phyloP scores from a whole-genome alignment of 2,797 vertebrate species.

The Jordanella pulchra region DNA sequence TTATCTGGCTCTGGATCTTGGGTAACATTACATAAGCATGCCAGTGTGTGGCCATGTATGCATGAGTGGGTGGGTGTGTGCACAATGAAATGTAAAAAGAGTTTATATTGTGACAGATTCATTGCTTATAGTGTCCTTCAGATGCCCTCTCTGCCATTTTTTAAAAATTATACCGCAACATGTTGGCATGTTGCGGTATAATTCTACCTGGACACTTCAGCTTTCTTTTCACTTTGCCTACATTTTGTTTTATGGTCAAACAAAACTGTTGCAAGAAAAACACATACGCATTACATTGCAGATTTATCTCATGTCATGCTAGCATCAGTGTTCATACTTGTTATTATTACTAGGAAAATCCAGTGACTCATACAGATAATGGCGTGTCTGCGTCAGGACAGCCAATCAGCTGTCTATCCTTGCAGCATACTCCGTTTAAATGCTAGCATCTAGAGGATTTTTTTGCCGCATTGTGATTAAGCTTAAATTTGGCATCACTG shows the following conservation, averaged over 20 bases:
- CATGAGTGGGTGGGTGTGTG: slow-evolving; percentile 9
- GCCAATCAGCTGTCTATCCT: neutral
- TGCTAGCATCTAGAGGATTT: neutral
- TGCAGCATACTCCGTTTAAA: slow-evolving; percentile 4
- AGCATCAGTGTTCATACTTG: slow-evolving; percentile 12
- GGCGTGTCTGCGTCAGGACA: slow-evolving; percentile 15
- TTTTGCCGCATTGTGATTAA: neutral
- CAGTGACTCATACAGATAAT: slow-evolving; percentile 30
- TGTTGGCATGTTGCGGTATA: no score
- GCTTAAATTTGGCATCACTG: neutral
- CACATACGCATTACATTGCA: neutral
- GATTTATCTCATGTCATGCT: neutral
- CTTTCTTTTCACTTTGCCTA: slow-evolving; percentile 6
- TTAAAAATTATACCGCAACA: no score
- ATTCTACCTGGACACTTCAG: neutral
- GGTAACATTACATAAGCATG: slow-evolving; percentile 51
- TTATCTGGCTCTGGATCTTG: slow-evolving; percentile 56
- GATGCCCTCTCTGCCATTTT: slow-evolving; percentile 11
- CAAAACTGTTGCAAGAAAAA: slow-evolving; percentile 4
- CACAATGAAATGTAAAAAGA: slow-evolving; percentile 23
- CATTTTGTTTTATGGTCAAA: slow-evolving; percentile 12
- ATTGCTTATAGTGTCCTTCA: slow-evolving; percentile 17
- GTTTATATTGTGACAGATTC: slow-evolving; percentile 17
- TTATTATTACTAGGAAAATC: slow-evolving; percentile 20
- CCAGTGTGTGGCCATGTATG: slow-evolving; percentile 3